These are phyloP conservation scores for Phrynocephalus forsythii DNA, from an alignment of 2,797 vertebrate genomes.

Conservation along the genomic window DNA sequence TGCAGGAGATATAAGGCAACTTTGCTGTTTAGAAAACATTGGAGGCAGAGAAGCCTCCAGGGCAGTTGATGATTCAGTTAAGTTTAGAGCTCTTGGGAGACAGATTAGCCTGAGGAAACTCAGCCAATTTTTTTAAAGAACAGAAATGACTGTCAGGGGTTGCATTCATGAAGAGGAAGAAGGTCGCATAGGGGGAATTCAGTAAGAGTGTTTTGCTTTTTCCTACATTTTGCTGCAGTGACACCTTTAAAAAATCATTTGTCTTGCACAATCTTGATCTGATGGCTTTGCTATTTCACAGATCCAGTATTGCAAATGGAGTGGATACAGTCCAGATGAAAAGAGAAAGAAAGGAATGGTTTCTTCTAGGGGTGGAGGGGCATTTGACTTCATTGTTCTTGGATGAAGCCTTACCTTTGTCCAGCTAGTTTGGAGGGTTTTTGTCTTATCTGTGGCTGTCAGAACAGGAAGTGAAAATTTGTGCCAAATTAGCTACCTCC, in stretches of 20 bases:
- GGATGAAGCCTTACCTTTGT: neutral
- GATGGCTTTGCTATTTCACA: neutral
- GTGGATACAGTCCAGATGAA: no score
- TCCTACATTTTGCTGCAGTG: neutral
- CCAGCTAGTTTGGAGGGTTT: no score
- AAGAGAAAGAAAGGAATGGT: no score
- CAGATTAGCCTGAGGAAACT: neutral
- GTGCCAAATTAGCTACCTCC: no score
- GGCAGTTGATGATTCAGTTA: slow-evolving; percentile 1
- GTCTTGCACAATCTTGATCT: neutral
- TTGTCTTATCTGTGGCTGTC: neutral
- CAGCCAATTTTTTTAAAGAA: neutral
- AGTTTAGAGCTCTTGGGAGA: slow-evolving; percentile 7
- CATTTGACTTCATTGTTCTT: neutral
- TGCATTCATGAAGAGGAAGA: neutral
- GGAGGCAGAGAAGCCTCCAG: neutral
- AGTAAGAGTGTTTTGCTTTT: neutral
- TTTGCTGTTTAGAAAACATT: neutral
- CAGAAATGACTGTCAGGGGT: neutral
- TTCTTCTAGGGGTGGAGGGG: no score
- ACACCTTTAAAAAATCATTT: neutral
- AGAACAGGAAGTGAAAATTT: neutral
- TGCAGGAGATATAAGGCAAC: neutral
- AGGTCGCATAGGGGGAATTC: neutral
- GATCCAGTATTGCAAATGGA: neutral